Evolutionary conservation across 2,797 vertebrate genomes (phyloP), one percentile per base, ranked within the genome.

Genomic region (Mionectes olivaceus): DNA sequence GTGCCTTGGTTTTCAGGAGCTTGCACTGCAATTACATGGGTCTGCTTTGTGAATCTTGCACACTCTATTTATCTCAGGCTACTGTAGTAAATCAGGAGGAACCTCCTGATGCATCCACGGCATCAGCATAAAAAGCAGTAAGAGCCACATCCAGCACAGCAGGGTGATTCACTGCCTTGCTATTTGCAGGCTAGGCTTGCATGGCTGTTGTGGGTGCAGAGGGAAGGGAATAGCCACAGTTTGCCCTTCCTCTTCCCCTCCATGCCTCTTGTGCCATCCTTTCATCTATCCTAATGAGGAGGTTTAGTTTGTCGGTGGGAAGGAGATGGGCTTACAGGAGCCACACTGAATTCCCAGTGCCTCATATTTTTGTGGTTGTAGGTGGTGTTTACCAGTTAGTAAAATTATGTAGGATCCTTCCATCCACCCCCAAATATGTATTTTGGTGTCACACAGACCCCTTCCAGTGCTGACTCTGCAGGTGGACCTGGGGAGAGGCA

Each of bases 21-120:
- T 41, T 71, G 59, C 35, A 24, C 24, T 70, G 71, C 33, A 56
- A 4, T 46, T 1, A 1, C 57, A 49, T 0, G 0, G 49, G 33
- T 74, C 47, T 83, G 28, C 28, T 69, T 44, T 8, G 1, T 55
- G 30, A 88, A 63, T 32, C 23, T 89, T 1, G 0, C 28, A 18
- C 1, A 0, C 27, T 85, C 57, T 83, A 22, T 37, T 91, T 33
- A 3, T 73, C 77, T 79, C 61, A 74, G 23, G 49, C 53, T 86
- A 41, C 39, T 81, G 65, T 50, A 83, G 60, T 84, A 84, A 90
- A 64, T 73, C 73, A 79, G 61, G 33, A 78, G 39, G 13, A 90
- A 33, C 23, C 35, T 86, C 8, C 0, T 22, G 18, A 65, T 35
- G 23, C 61, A 64, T 25, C 61, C 28, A 9, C 32, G 46, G 37